A percentile compares a stretch with the other conserved stretches of the same genome.
Evolutionary conservation across 2,113 vertebrate species (phyloP).

Genomic region (Colistium nudipinnis): DNA sequence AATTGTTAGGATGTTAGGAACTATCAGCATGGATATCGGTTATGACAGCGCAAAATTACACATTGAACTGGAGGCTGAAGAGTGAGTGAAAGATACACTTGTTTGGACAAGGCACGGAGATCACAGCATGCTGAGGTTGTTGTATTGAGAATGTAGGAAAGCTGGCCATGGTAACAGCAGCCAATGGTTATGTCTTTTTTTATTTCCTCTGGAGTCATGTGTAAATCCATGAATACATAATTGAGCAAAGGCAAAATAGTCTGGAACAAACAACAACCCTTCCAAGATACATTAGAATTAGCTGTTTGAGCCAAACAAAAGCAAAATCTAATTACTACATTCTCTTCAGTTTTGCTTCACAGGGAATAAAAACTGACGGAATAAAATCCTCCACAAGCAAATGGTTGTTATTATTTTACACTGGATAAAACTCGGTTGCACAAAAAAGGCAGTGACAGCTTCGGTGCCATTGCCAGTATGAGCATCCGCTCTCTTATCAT

Average conservation of each 20-base stretch:
- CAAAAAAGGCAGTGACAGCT: conserved; percentile 17
- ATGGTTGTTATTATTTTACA: conserved; percentile 22
- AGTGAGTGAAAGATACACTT: conserved; percentile 65
- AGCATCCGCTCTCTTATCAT: conserved; percentile 53
- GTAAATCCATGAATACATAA: conserved; percentile 72
- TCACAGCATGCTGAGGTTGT: conserved; percentile 59
- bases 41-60: conserved; percentile 79
- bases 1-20: conserved; percentile 77
- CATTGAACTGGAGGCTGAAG: conserved; percentile 48
- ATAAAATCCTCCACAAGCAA: conserved; percentile 28
- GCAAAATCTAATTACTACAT: conserved; percentile 45
- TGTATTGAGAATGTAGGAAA: conserved; percentile 57
- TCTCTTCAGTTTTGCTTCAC: conserved; percentile 23
- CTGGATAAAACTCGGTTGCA: conserved; percentile 15
- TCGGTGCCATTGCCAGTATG: conserved; percentile 43
- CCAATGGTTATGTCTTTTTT: conserved; percentile 63
- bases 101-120: conserved; percentile 55
- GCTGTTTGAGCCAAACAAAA: conserved; percentile 62
- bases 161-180: conserved; percentile 46
- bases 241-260: conserved; percentile 68
- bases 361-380: conserved; percentile 21
- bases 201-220: conserved; percentile 59
- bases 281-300: conserved; percentile 72
- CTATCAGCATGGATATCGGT: conserved; percentile 73
- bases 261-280: conserved; percentile 64